Conservation (phyloP, 2,113 vertebrate species). For the Boleophthalmus pectinirostris region DNA sequence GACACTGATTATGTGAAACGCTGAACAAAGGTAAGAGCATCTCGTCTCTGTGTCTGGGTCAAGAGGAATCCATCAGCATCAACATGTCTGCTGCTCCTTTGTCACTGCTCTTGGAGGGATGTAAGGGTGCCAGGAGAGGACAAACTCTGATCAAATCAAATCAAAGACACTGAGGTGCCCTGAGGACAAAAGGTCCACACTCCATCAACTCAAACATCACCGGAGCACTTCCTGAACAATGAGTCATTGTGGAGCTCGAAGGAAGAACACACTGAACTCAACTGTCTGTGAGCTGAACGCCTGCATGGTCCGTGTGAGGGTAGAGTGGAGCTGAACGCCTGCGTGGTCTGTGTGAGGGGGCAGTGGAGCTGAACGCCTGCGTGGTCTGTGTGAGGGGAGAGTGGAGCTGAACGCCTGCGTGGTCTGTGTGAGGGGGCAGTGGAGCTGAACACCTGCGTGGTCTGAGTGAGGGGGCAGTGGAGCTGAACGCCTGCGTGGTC, state of each 20-base stretch:
- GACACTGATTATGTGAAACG: too few relatives aligned
- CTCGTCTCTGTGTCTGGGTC: too few relatives aligned
- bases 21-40: too few relatives aligned
- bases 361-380: too few relatives aligned
- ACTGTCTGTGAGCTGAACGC: too few relatives aligned
- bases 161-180: slow-evolving; percentile 57
- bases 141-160: slow-evolving; percentile 69
- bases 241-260: slow-evolving; percentile 69
- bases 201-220: slow-evolving; percentile 72
- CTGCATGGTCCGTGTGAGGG: too few relatives aligned
- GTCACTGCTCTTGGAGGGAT: slow-evolving; percentile 57
- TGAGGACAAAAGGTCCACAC: slow-evolving; percentile 56
- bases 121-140: slow-evolving; percentile 43
- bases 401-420: slow-evolving; percentile 31
- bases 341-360: too few relatives aligned
- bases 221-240: slow-evolving; percentile 71
- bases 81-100: slow-evolving; percentile 46
- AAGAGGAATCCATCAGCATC: too few relatives aligned
- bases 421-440: background rate
- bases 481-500: too few relatives aligned
- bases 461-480: too few relatives aligned
- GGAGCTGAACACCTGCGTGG: too few relatives aligned
- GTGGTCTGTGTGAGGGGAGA: slow-evolving; percentile 23
- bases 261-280: slow-evolving; percentile 41
- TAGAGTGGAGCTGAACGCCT: too few relatives aligned